A percentile compares a stretch with the other conserved stretches of the same genome.
Evolutionary conservation across 2,797 vertebrate species (phyloP).

Genomic region (Kryptolebias ocellatus): DNA sequence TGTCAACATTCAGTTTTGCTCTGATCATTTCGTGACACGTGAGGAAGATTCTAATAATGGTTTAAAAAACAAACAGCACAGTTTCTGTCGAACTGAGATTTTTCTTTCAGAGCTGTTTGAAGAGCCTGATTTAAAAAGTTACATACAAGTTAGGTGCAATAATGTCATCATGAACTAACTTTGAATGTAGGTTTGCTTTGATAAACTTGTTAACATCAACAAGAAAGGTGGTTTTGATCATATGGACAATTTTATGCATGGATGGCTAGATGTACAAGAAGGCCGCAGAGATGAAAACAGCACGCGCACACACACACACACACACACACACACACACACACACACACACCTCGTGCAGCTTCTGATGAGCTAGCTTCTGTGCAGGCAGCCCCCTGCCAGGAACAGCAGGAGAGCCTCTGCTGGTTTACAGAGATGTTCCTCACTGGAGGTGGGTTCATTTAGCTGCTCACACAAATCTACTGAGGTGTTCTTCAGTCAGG

Average conservation of each 20-base stretch:
- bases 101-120: too few relatives aligned
- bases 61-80: too few relatives aligned
- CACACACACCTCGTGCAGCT: slow-evolving; percentile 32
- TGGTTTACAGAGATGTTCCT: slow-evolving; percentile 9
- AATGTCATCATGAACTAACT: slow-evolving; percentile 48
- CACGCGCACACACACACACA: slow-evolving; percentile 16
- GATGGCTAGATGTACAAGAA: slow-evolving; percentile 36
- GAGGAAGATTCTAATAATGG: too few relatives aligned
- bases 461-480: slow-evolving; percentile 15
- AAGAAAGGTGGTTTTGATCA: slow-evolving; percentile 50
- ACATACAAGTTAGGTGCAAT: slow-evolving; percentile 25
- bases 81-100: too few relatives aligned
- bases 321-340: slow-evolving; percentile 8
- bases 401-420: slow-evolving; percentile 28
- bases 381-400: slow-evolving; percentile 7
- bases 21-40: too few relatives aligned
- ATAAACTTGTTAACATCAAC: slow-evolving; percentile 58
- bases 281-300: slow-evolving; percentile 33
- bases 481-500: slow-evolving; percentile 15
- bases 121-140: background rate
- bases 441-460: slow-evolving; percentile 27
- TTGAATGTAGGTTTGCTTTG: slow-evolving; percentile 58
- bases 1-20: too few relatives aligned
- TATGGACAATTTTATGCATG: slow-evolving; percentile 59
- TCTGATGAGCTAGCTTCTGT: slow-evolving; percentile 39